Conservation (phyloP, 2,113 vertebrate species). For the Tenrec ecaudatus region DNA sequence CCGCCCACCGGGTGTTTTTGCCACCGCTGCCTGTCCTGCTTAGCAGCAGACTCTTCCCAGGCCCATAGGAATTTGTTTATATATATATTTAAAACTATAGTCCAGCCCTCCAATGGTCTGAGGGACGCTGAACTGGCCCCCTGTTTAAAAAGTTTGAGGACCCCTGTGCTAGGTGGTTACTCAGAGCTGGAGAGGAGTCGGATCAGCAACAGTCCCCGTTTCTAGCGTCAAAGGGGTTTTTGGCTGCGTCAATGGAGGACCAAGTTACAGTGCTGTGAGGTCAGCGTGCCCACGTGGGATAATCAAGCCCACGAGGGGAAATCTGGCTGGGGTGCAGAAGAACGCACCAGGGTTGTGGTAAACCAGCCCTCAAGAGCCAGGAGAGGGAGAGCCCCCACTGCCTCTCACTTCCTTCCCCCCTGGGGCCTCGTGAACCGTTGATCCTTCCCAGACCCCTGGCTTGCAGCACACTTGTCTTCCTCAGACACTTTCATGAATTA, state of each 20-base stretch:
- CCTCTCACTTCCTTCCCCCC: not conserved
- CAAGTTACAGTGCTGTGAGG: not conserved
- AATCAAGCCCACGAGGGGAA: not conserved
- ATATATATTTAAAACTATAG: too few species aligned
- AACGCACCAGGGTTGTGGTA: not conserved
- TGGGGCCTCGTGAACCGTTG: not conserved
- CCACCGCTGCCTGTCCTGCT: too few species aligned
- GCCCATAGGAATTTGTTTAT: too few species aligned
- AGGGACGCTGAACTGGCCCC: too few species aligned
- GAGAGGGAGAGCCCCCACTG: not conserved
- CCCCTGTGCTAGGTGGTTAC: too few species aligned
- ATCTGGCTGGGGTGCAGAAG: not conserved
- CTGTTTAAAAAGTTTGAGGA: too few species aligned
- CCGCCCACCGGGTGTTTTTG: too few species aligned
- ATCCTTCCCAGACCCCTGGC: not conserved
- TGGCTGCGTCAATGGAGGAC: not conserved
- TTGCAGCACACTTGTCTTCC: not conserved
- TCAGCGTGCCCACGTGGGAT: not conserved
- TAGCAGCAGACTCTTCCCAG: too few species aligned
- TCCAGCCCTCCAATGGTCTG: too few species aligned
- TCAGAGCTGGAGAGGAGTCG: constrained; percentile 1
- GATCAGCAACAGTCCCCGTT: not conserved
- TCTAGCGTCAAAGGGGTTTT: not conserved
- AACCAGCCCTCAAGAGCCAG: not conserved
- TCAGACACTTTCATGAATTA: constrained; percentile 34